phyloP scores from a whole-genome alignment of 2,888 invertebrate genomes.

The Pseudoips prasinana region DNA sequence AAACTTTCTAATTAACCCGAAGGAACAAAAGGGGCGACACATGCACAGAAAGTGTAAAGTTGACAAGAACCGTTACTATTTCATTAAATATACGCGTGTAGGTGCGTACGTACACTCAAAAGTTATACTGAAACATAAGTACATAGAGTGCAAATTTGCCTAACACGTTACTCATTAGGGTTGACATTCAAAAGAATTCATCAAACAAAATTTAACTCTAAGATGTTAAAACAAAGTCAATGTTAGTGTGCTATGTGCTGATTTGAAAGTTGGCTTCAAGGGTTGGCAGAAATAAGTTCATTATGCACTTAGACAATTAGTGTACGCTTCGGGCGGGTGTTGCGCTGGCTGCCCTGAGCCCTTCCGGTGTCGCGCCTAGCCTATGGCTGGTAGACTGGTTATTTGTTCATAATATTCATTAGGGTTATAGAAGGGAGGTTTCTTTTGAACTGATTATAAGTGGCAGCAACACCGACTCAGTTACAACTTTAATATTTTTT shows the following conservation, averaged over 20 bases:
- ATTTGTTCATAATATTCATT: conserved; percentile 36
- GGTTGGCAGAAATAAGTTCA: conserved; percentile 73
- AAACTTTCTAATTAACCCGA: conserved; percentile 71
- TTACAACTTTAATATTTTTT: too few relatives aligned
- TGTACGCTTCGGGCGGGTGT: conserved; percentile 62
- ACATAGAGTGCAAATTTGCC: conserved; percentile 7
- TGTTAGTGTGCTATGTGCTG: conserved; percentile 16
- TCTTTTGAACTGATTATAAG: conserved; percentile 16
- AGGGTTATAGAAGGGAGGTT: conserved; percentile 22
- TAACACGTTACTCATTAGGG: conserved; percentile 11
- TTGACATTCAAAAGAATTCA: conserved; percentile 17
- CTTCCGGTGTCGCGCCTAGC: conserved; percentile 60
- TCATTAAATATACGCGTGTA: conserved; percentile 23
- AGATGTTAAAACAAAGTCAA: conserved; percentile 30
- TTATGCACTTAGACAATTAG: conserved; percentile 80
- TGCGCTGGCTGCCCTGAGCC: conserved; percentile 59
- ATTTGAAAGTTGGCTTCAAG: conserved; percentile 46
- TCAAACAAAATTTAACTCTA: conserved; percentile 40
- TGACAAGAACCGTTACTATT: conserved; percentile 53
- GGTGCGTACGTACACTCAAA: conserved; percentile 17
- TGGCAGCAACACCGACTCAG: too few relatives aligned
- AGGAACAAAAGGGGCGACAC: conserved; percentile 52
- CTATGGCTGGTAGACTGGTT: conserved; percentile 35
- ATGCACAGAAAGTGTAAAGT: conserved; percentile 56
- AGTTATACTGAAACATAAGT: conserved; percentile 11